Percentiles rank a stretch among this genome's conserved stretches.
phyloP scores from a whole-genome alignment of 2,113 vertebrate species.

The Ascaphus truei region DNA sequence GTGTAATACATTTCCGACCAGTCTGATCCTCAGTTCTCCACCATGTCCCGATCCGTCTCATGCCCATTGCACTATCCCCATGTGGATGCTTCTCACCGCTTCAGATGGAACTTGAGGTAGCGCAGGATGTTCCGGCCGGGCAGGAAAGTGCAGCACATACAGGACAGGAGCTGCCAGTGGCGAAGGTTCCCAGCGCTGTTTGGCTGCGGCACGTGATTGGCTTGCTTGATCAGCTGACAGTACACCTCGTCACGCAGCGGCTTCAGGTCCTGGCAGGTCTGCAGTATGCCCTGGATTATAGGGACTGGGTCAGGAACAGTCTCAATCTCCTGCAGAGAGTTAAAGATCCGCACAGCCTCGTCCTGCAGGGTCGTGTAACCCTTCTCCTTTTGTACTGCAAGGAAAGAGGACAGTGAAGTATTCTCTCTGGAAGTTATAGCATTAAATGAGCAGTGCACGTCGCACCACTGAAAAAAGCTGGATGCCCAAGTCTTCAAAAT shows the following conservation, averaged over 20 bases:
- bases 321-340: slow-evolving; percentile 90
- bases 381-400: slow-evolving; percentile 78
- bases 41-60: too few relatives aligned
- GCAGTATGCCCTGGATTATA: slow-evolving; percentile 89
- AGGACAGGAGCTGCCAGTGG: slow-evolving; percentile 86
- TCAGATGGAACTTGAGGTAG: slow-evolving; percentile 87
- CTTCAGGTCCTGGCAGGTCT: slow-evolving; percentile 87
- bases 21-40: too few relatives aligned
- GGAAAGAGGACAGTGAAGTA: neutral
- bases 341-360: slow-evolving; percentile 88
- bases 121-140: slow-evolving; percentile 83
- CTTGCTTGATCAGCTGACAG: slow-evolving; percentile 91
- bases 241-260: slow-evolving; percentile 87
- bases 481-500: too few relatives aligned
- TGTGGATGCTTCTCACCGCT: slow-evolving; percentile 67
- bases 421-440: too few relatives aligned
- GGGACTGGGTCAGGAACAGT: slow-evolving; percentile 82
- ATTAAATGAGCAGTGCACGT: too few relatives aligned
- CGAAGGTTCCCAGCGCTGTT: slow-evolving; percentile 79
- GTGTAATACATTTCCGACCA: too few relatives aligned
- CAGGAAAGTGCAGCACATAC: slow-evolving; percentile 88
- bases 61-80: too few relatives aligned
- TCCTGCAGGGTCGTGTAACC: slow-evolving; percentile 88
- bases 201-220: slow-evolving; percentile 86
- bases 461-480: too few relatives aligned